Conservation (phyloP, 2,113 vertebrate genomes). For the Empidonax alnorum region DNA sequence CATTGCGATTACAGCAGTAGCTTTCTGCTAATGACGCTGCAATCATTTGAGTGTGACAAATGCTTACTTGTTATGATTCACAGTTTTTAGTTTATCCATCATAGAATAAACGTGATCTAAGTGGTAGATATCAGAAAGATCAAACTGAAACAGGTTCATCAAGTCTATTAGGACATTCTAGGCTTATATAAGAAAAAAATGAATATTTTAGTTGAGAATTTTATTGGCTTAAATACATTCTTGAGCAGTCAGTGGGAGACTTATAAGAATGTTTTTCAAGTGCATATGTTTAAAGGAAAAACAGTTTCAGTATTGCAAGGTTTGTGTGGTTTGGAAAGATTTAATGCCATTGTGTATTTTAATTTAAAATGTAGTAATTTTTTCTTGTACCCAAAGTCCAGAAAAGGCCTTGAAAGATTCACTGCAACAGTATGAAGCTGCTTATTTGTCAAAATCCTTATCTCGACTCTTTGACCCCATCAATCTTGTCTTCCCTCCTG, state of each 20-base stretch:
- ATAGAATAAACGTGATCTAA: slow-evolving; percentile 7
- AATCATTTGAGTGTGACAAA: not conserved
- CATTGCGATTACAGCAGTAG: not conserved
- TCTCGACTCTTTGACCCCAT: slow-evolving; percentile 97
- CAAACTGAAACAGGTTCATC: not conserved
- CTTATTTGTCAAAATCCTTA: slow-evolving; percentile 96
- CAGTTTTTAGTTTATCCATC: not conserved
- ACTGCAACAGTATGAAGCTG: slow-evolving; percentile 90
- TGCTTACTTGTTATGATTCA: slow-evolving; percentile 13
- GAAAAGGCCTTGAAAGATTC: slow-evolving; percentile 94
- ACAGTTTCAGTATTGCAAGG: not conserved
- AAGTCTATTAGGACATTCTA: not conserved
- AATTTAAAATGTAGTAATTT: not conserved
- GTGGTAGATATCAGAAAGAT: not conserved
- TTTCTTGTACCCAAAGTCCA: slow-evolving; percentile 77
- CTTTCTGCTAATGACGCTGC: not conserved
- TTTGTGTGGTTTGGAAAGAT: not conserved
- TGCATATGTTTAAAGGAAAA: not conserved
- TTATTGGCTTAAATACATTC: not conserved
- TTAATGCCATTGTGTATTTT: not conserved
- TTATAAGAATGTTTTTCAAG: not conserved
- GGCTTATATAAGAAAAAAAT: not conserved
- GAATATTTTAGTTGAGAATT: not conserved
- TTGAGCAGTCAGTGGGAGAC: not conserved
- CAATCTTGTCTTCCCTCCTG: slow-evolving; percentile 95